Conservation (phyloP, 2,888 invertebrate species). For the Hanleya hanleyi region DNA sequence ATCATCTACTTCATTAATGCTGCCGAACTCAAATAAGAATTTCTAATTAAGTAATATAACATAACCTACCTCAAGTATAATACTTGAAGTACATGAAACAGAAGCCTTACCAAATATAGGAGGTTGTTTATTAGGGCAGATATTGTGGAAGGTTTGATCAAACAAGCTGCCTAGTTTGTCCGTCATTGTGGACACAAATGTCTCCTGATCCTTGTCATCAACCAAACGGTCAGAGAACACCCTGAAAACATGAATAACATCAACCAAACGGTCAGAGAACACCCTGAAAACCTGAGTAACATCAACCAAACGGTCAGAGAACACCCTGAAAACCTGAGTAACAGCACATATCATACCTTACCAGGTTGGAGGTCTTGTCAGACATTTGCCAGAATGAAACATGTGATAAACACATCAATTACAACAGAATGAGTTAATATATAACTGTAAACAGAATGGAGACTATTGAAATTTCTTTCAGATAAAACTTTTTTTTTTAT, state of each 20-base stretch:
- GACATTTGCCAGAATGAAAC: too few species aligned
- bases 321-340: constrained; percentile 83
- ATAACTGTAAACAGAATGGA: too few species aligned
- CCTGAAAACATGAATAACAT: constrained; percentile 80
- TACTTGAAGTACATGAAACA: neutral
- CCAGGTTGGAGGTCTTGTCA: too few species aligned
- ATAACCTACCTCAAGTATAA: neutral
- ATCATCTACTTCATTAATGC: too few species aligned
- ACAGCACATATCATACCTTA: too few species aligned
- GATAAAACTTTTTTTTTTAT: too few species aligned
- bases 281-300: constrained; percentile 83
- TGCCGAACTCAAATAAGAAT: too few species aligned
- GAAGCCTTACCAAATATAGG: constrained; percentile 77
- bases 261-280: constrained; percentile 87
- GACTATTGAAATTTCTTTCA: too few species aligned
- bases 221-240: constrained; percentile 89
- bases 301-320: constrained; percentile 87
- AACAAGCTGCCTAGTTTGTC: constrained; percentile 86
- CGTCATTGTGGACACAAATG: constrained; percentile 83
- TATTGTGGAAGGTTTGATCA: constrained; percentile 85
- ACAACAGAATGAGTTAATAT: too few species aligned
- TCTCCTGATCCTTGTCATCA: constrained; percentile 85
- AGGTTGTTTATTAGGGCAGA: constrained; percentile 82
- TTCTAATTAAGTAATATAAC: too few species aligned
- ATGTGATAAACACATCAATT: too few species aligned